phyloP scores from a whole-genome alignment of 2,113 vertebrate species.

The Dermatemys mawii region DNA sequence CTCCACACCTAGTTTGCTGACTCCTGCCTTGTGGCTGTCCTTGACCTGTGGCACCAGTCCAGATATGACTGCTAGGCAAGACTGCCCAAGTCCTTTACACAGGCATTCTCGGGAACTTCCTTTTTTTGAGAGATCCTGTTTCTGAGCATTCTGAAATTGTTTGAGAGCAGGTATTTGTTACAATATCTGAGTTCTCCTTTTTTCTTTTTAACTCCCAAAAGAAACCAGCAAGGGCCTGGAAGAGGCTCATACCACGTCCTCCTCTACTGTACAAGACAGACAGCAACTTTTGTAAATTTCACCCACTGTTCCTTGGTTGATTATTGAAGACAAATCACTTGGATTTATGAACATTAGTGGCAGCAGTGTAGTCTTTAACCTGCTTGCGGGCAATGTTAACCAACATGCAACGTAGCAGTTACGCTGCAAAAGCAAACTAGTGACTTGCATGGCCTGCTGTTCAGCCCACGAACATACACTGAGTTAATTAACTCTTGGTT shows the following conservation, averaged over 20 bases:
- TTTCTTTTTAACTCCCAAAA: background rate
- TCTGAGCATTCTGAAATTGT: background rate
- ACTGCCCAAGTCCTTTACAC: too few relatives aligned
- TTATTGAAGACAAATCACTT: background rate
- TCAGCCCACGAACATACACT: accelerated
- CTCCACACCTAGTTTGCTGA: too few relatives aligned
- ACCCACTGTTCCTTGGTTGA: background rate
- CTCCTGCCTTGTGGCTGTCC: too few relatives aligned
- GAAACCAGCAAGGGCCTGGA: background rate
- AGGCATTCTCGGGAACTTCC: background rate
- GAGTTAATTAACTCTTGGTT: background rate
- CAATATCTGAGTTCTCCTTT: background rate
- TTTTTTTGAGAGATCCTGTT: background rate
- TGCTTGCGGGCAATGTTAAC: background rate
- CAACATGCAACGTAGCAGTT: too few relatives aligned
- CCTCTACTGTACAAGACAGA: background rate
- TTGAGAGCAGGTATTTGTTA: background rate
- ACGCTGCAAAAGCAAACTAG: background rate
- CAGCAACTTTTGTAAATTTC: background rate
- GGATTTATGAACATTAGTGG: background rate
- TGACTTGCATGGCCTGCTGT: background rate
- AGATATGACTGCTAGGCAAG: too few relatives aligned
- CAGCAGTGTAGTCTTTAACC: background rate
- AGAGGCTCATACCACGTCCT: background rate
- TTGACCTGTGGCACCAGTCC: too few relatives aligned